Base-by-base conservation (phyloP, 2,113 vertebrate genomes). In the Morphnarchus princeps region DNA sequence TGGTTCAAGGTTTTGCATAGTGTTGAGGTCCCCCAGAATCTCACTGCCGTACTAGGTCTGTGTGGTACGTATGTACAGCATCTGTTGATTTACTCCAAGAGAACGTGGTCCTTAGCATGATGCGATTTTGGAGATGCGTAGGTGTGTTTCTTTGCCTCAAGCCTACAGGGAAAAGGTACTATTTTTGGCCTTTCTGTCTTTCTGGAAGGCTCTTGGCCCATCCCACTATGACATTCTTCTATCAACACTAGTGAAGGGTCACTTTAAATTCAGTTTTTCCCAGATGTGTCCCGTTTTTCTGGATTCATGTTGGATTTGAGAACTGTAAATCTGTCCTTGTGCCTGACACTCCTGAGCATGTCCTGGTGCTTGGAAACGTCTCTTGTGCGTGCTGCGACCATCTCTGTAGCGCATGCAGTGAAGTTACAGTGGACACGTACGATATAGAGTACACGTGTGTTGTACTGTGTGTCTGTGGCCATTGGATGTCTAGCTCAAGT, bases 371-470 rank as follows among this genome's bases (percentile, higher is more conserved):
- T 62, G 24, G 42, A 63, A 62, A 16, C 15, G 5, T 52, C 42
- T 82, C 9, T 29, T 54, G n/a, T 43, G 38, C 6, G 1, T 21
- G 16, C 54, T 21, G 42, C 38, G n/a, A 61, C 28, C 20, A 28
- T 45, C 42, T 50, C n/a, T 14, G 16, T 47, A 42, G 49, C 0
- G 0, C 42, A 9, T 29, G 17, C 49, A 43, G 52, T 38, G 58
- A 78, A 24, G 47, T 38, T 40, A 28, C 13, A 28, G 38, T 32
- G 42, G 12, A 36, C 50, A n/a, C 1, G 0, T 69, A 49, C 0
- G 2, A 22, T 28, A 8, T 21, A 16, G 3, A 6, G 63, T 29
- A 29, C 25, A 11, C 3, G 1, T 36, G 29, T 49, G 16, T 67
- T 67, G 38, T 32, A 20, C 13, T 66, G 58, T 15, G 1, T 4